Conservation (phyloP, 2,113 vertebrate genomes). For the Nerophis lumbriciformis region DNA sequence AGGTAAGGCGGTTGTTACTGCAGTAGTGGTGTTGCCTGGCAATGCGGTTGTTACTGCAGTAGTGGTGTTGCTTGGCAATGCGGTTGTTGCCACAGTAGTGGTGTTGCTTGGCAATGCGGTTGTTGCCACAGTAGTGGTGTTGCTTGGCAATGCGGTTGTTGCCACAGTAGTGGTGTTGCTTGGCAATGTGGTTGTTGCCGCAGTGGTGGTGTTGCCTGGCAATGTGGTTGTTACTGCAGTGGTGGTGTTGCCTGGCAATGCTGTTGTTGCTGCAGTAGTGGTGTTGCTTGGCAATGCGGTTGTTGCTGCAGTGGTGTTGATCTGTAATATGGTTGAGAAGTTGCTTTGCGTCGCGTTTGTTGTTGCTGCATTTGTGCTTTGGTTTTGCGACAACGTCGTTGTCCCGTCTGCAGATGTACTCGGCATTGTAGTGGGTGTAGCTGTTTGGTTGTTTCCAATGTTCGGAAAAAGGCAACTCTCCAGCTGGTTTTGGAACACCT, state of each 20-base stretch:
- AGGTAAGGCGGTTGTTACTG: not conserved
- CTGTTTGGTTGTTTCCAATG: conserved; percentile 1
- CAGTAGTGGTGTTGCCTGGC: no score
- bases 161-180: no score
- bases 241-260: not conserved
- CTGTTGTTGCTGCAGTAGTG: not conserved
- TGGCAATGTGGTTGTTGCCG: no score
- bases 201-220: no score
- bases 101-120: no score
- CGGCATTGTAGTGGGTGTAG: not conserved
- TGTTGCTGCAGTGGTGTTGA: not conserved
- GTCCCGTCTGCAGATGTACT: conserved; percentile 6
- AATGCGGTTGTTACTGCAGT: no score
- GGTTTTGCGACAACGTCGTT: not conserved
- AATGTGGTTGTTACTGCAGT: not conserved
- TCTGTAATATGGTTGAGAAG: not conserved
- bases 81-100: no score
- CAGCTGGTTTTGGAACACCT: conserved; percentile 31
- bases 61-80: no score
- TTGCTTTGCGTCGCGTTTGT: not conserved
- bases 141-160: no score
- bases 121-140: no score
- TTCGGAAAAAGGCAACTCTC: conserved; percentile 10
- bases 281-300: not conserved
- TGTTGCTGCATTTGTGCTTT: not conserved